Percentiles rank a stretch among this genome's conserved stretches.
These are phyloP conservation scores for Drosophila ohnishii DNA, from an alignment of 1,140 invertebrate genomes.

Conservation along the genomic window DNA sequence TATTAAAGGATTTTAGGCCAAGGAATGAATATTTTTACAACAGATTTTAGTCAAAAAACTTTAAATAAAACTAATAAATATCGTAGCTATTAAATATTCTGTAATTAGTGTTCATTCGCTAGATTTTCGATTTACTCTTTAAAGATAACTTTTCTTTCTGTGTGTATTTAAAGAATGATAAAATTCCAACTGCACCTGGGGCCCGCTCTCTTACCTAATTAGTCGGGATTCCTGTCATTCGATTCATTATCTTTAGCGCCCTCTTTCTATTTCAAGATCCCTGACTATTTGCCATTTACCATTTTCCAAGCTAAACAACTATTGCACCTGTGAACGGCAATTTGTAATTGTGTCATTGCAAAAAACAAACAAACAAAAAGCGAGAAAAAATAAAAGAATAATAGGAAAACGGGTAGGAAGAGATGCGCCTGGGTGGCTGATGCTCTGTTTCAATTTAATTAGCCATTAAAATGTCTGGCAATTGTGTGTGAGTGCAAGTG, in stretches of 20 bases:
- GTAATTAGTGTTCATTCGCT: too few species aligned
- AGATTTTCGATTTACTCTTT: neutral
- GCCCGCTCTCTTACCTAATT: slow-evolving; percentile 20
- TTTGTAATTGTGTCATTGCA: slow-evolving; percentile 78
- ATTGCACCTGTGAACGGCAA: slow-evolving; percentile 67
- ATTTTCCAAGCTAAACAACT: slow-evolving; percentile 39
- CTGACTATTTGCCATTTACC: slow-evolving; percentile 25
- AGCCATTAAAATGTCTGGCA: slow-evolving; percentile 72
- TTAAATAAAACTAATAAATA: neutral
- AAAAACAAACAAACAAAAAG: slow-evolving; percentile 3
- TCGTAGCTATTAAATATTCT: neutral
- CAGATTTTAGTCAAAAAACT: neutral
- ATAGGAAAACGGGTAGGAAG: neutral
- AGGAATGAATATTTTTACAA: neutral
- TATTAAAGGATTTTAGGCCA: neutral
- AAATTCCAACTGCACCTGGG: slow-evolving; percentile 21
- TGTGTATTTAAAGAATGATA: slow-evolving; percentile 3
- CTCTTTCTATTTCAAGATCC: slow-evolving; percentile 26
- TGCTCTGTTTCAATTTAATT: slow-evolving; percentile 77
- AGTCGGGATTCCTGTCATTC: slow-evolving; percentile 33
- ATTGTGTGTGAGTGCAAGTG: slow-evolving; percentile 38
- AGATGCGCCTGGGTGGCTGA: slow-evolving; percentile 32
- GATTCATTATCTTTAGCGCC: slow-evolving; percentile 48
- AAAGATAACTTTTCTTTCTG: neutral
- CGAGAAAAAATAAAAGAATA: neutral